Base-by-base conservation (phyloP, 2,797 vertebrate species). In the Cynodonichthys magdalenae region DNA sequence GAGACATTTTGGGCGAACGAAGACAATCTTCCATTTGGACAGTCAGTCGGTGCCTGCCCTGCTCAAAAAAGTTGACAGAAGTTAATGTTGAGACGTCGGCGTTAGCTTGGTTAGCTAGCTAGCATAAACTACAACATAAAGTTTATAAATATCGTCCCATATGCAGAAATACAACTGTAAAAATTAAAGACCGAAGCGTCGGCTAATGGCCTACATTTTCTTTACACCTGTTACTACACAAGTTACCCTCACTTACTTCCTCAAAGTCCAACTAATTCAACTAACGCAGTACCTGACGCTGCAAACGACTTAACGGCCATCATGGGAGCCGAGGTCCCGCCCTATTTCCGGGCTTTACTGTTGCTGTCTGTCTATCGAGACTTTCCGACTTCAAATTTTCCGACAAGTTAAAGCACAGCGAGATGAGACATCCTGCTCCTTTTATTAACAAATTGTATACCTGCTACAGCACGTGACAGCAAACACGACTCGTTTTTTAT, bases 241-340 rank as follows among this genome's bases (percentile, higher is more conserved):
- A 58, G 66, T 81, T 78, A 17, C 28, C 49, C 59, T 49, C 59
- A 9, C 29, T 41, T 61, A 84, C 89, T 90, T 90, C 86, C 85
- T 86, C 64, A 80, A 83, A 82, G 66, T 79, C 61, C 29, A 47
- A 71, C 59, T 81, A 82, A 71, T 69, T 80, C 79, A 80, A 52
- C 74, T 79, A 74, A 78, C 83, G 77, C 75, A 78, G 60, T 53
- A 60, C 63, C 71, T 59, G 77, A 71, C 52, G 63, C 79, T 63
- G 61, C 55, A 4, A 53, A 85, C 70, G 79, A 70, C 59, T 87
- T 77, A 80, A 71, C 90, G 89, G 89, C 89, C 90, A 91, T 91
- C 89, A 90, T 90, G 87, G 56, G 69, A 70, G 63, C 64, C 39
- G 45, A 85, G 79, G 86, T 84, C 77, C 88, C 86, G 87, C 88